Evolutionary conservation across 2,888 invertebrate genomes (phyloP).

Genomic region (Ptilodon capucinus): DNA sequence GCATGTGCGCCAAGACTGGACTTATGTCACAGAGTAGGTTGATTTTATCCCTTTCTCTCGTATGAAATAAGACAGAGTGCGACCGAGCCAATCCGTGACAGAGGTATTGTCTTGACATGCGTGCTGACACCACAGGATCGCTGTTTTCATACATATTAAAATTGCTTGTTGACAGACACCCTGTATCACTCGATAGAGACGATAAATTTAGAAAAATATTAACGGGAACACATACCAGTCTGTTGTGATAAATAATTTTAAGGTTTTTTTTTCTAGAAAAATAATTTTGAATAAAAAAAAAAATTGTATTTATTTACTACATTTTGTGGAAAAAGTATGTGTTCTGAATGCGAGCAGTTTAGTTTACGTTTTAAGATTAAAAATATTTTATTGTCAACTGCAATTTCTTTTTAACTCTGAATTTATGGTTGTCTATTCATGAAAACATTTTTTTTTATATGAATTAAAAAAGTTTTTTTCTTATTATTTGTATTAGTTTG

Average conservation of each 20-base stretch:
- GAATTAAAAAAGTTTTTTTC: background rate
- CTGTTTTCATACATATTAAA: no score
- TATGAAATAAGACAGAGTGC: no score
- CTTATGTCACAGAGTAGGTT: no score
- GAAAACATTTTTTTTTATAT: background rate
- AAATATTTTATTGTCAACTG: conserved; percentile 30
- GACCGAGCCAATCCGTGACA: no score
- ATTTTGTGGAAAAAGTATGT: conserved; percentile 46
- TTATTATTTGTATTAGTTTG: background rate
- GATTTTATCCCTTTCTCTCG: no score
- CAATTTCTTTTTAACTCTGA: conserved; percentile 35
- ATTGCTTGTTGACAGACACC: no score
- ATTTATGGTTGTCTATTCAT: conserved; percentile 29
- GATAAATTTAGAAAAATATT: conserved; percentile 31
- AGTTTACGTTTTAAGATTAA: conserved; percentile 26
- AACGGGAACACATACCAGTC: conserved; percentile 70
- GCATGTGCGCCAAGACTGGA: no score
- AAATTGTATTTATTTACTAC: conserved; percentile 51
- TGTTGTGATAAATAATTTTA: conserved; percentile 79
- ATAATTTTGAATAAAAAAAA: conserved; percentile 30
- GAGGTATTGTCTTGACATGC: no score
- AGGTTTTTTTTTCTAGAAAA: conserved; percentile 51
- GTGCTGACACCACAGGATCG: no score
- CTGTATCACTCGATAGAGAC: no score
- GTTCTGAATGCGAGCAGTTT: conserved; percentile 37